Percentiles rank a stretch among this genome's conserved stretches.
phyloP scores from a whole-genome alignment of 2,888 invertebrate genomes.

The Agrochola lota region DNA sequence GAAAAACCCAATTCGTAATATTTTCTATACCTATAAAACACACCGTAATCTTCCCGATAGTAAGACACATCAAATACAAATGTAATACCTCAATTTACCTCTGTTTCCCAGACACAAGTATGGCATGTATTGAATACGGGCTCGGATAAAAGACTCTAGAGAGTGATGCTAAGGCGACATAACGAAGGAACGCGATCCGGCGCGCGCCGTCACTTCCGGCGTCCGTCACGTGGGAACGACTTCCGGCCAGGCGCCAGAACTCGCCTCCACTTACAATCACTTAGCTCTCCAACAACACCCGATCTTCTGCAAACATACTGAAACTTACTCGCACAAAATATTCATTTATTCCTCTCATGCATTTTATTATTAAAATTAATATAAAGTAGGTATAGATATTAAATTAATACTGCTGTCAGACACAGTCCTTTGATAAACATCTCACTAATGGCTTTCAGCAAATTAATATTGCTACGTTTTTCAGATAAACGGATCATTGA shows the following conservation, averaged over 20 bases:
- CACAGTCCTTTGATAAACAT: slow-evolving; percentile 52
- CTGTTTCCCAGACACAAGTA: slow-evolving; percentile 59
- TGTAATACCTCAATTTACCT: slow-evolving; percentile 59
- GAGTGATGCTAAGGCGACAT: slow-evolving; percentile 80
- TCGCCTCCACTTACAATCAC: slow-evolving; percentile 88
- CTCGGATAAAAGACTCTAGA: slow-evolving; percentile 76
- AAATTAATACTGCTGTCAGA: slow-evolving; percentile 33
- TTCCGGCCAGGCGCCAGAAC: slow-evolving; percentile 88
- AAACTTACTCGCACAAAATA: slow-evolving; percentile 67
- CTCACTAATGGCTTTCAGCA: slow-evolving; percentile 38
- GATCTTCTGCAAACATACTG: slow-evolving; percentile 76
- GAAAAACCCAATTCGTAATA: not conserved
- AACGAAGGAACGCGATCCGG: slow-evolving; percentile 87
- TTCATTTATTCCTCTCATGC: slow-evolving; percentile 63
- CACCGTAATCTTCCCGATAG: slow-evolving; percentile 24
- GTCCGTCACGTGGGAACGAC: slow-evolving; percentile 89
- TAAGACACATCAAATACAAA: slow-evolving; percentile 53
- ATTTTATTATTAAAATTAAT: slow-evolving; percentile 38
- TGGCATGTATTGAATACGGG: slow-evolving; percentile 66
- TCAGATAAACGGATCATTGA: slow-evolving; percentile 42
- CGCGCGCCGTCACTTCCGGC: slow-evolving; percentile 87
- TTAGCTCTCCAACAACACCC: slow-evolving; percentile 82
- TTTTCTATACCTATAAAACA: not conserved
- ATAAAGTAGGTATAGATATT: slow-evolving; percentile 14
- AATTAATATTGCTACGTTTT: slow-evolving; percentile 50